Conservation (phyloP, 2,113 vertebrate species). For the Sterna hirundo region DNA sequence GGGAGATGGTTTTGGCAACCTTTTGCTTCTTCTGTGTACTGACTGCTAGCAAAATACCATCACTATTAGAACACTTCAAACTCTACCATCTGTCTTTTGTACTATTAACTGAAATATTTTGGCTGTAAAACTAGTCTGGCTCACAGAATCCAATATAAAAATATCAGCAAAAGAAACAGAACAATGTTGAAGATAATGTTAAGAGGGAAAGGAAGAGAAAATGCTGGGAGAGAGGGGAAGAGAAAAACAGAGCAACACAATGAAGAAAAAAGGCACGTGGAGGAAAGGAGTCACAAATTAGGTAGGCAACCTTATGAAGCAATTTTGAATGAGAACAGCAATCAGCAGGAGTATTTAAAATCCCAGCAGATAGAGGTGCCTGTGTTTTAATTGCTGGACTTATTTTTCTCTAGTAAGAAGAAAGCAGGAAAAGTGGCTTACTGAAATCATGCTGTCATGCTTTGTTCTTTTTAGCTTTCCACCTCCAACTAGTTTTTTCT, state of each 20-base stretch:
- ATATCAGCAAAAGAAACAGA: not conserved
- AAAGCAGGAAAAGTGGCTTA: not conserved
- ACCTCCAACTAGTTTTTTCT: not conserved
- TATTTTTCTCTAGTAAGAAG: not conserved
- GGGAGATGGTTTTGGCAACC: not conserved
- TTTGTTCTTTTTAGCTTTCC: not conserved
- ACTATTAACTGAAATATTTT: constrained; percentile 10
- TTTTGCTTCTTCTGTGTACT: not conserved
- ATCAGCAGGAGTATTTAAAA: not conserved
- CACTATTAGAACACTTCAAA: not conserved
- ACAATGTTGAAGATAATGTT: not conserved
- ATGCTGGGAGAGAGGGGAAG: not conserved
- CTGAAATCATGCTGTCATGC: not conserved
- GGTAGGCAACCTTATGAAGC: not conserved
- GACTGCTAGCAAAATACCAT: not conserved
- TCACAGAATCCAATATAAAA: not conserved
- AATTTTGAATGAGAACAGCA: not conserved
- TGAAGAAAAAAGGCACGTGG: not conserved
- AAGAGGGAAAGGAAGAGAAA: not conserved
- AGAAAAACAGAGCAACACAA: not conserved
- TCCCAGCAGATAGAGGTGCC: not conserved
- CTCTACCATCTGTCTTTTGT: constrained; percentile 23
- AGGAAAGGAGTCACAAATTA: not conserved
- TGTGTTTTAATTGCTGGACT: not conserved
- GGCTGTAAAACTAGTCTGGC: not conserved